Base-by-base conservation (phyloP, 1,140 invertebrate species). In the Heliconius himera region DNA sequence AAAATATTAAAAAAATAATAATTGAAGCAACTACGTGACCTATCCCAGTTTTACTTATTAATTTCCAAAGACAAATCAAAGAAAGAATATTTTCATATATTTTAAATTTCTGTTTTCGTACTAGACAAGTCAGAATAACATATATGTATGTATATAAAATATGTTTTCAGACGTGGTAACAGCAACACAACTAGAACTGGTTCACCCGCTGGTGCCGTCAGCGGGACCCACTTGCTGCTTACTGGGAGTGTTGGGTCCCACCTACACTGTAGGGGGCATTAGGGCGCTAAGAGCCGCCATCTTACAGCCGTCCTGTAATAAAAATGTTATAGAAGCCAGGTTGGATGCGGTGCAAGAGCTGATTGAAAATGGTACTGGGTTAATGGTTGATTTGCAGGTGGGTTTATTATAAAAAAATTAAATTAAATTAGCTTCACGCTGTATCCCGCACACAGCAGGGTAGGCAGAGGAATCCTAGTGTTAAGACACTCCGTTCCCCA, bases 291-390 rank as follows among this genome's bases (percentile, higher is more conserved):
- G 98, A 77, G 96, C 97, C 1, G 96, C 96, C 36, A 96, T 99
- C 78, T 93, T 99, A n/a, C 98, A 99, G 89, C 98, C 98, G 1
- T 95, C 96, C 8, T 96, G 95, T 88, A 95, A 97, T 79, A 82
- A 95, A 79, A 85, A 95, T 9, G 95, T 96, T 1, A 98, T 99
- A 74, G 92, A 95, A 79, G 92, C 95, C 6, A 95, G 98, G 70
- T 95, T 97, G 70, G 95, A 97, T 84, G 96, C 96, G 76, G 96
- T 99, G 0, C 93, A 96, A 78, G 98, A 98, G 92, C 91, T 99
- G 2, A 96, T 97, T 22, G 94, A 96, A 56, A 96, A 96, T 86
- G 94, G 95, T 26, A 92, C 96, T 26, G 91, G 97, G 49, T 95
- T 97, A 66, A 95, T 96, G 86, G 82, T 86, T 8, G 87, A 94